Evolutionary conservation across 2,888 invertebrate genomes (phyloP).

Genomic region (Malachius bipustulatus): DNA sequence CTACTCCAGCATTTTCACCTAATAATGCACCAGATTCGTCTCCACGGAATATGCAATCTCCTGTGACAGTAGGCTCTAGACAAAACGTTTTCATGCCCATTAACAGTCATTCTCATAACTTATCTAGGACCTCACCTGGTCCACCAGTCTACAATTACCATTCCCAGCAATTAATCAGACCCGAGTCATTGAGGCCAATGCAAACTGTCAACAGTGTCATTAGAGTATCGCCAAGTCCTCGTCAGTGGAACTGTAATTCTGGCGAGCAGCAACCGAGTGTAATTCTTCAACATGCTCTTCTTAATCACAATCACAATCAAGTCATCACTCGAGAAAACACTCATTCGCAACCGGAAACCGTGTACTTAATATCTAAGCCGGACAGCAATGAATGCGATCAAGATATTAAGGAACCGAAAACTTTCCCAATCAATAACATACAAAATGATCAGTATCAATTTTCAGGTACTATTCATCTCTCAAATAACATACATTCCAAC

Average conservation of each 20-base stretch:
- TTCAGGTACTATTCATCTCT: slow-evolving; percentile 19
- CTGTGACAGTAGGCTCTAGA: slow-evolving; percentile 57
- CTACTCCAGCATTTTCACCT: slow-evolving; percentile 80
- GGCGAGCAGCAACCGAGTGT: slow-evolving; percentile 38
- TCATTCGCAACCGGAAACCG: slow-evolving; percentile 17
- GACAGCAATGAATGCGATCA: slow-evolving; percentile 36
- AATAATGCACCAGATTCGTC: slow-evolving; percentile 56
- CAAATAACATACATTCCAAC: slow-evolving; percentile 29
- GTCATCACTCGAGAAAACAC: slow-evolving; percentile 22
- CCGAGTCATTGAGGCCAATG: slow-evolving; percentile 57
- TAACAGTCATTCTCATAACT: slow-evolving; percentile 44
- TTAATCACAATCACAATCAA: slow-evolving; percentile 25
- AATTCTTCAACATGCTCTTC: slow-evolving; percentile 33
- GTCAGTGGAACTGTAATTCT: slow-evolving; percentile 26
- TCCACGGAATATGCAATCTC: slow-evolving; percentile 54
- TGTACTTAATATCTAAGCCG: neutral
- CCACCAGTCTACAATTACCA: slow-evolving; percentile 30
- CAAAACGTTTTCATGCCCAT: slow-evolving; percentile 91
- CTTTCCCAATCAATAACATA: slow-evolving; percentile 28
- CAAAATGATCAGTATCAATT: slow-evolving; percentile 31
- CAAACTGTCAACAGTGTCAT: slow-evolving; percentile 64
- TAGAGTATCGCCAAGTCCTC: slow-evolving; percentile 65
- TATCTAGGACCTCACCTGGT: slow-evolving; percentile 39
- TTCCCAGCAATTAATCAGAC: slow-evolving; percentile 43
- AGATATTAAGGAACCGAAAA: slow-evolving; percentile 28